Conservation (phyloP, 2,888 invertebrate species). For the Chelonus formosanus region DNA sequence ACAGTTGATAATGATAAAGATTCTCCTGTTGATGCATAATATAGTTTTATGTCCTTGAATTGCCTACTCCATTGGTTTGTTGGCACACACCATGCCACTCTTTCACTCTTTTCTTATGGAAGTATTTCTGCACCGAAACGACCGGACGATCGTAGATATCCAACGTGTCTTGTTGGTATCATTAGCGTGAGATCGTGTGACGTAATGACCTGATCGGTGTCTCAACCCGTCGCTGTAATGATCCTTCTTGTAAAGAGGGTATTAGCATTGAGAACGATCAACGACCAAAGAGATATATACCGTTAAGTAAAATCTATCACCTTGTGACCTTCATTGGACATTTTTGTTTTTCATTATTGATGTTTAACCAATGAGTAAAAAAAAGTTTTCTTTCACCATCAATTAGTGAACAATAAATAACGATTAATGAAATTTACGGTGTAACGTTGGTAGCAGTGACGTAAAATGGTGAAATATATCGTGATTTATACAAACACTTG, state of each 20-base stretch:
- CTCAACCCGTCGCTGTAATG: conserved; percentile 54
- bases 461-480: too few relatives aligned
- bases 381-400: conserved; percentile 18
- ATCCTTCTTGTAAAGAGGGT: conserved; percentile 51
- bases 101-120: conserved; percentile 30
- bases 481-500: too few relatives aligned
- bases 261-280: conserved; percentile 56
- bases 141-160: conserved; percentile 39
- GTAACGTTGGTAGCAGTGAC: too few relatives aligned
- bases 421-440: background rate
- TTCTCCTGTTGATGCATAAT: background rate
- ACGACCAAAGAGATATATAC: conserved; percentile 43
- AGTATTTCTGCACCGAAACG: conserved; percentile 44
- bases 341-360: conserved; percentile 43
- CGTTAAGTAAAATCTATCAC: conserved; percentile 62
- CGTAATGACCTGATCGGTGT: conserved; percentile 61
- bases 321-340: conserved; percentile 53
- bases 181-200: conserved; percentile 63
- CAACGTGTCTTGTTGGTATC: conserved; percentile 56
- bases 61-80: conserved; percentile 9
- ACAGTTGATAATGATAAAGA: too few relatives aligned
- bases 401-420: background rate
- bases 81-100: background rate
- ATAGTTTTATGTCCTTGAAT: conserved; percentile 7
- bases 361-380: conserved; percentile 45